These are phyloP conservation scores for Sympetrum striolatum DNA, from an alignment of 2,888 invertebrate species.

Conservation along the genomic window DNA sequence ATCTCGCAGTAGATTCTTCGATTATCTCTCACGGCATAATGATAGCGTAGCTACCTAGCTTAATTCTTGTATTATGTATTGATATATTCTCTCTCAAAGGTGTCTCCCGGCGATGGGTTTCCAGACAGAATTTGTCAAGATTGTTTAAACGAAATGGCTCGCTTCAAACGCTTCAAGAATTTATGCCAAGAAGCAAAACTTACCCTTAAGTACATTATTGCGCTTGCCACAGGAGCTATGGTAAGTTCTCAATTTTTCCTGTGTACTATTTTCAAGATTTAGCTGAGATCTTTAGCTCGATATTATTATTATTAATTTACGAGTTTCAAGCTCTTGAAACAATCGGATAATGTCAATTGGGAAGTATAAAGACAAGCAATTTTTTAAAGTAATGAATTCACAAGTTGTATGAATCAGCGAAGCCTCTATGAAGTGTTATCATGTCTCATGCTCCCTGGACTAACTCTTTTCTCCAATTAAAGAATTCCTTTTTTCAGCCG, in stretches of 20 bases:
- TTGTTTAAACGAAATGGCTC: conserved; percentile 14
- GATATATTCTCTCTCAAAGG: neutral
- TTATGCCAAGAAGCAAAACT: neutral
- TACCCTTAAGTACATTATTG: neutral
- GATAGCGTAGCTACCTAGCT: too few relatives aligned
- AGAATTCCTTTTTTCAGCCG: neutral
- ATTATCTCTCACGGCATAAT: too few relatives aligned
- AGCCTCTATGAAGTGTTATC: neutral
- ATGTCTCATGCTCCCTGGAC: neutral
- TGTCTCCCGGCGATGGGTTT: neutral
- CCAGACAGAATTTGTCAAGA: neutral
- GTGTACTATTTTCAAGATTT: neutral
- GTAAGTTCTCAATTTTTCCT: neutral
- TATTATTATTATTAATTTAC: neutral
- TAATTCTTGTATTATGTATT: too few relatives aligned
- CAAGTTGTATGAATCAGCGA: neutral
- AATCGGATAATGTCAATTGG: too few relatives aligned
- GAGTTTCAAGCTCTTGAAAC: too few relatives aligned
- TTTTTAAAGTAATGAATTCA: neutral
- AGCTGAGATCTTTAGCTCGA: neutral
- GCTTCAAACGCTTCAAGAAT: conserved; percentile 4
- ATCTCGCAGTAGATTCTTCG: too few relatives aligned
- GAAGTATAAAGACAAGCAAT: too few relatives aligned
- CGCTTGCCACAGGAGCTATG: neutral
- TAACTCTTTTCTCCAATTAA: neutral